A percentile compares a stretch with the other conserved stretches of the same genome.
Conservation (phyloP, 2,888 invertebrate genomes). For the Heteropelma amictum region DNA sequence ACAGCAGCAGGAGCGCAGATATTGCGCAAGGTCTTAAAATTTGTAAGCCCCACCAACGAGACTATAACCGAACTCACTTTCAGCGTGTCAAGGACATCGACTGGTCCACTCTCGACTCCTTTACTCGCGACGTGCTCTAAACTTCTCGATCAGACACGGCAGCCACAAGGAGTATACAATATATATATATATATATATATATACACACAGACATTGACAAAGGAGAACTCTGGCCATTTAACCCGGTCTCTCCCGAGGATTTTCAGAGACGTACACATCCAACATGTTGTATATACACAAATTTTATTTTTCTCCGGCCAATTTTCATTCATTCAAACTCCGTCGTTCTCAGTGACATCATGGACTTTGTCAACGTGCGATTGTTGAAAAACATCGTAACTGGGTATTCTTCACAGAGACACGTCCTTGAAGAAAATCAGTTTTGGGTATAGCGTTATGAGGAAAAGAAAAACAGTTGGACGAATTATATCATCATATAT, state of each 20-base stretch:
- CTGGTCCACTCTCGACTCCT: slow-evolving; percentile 50
- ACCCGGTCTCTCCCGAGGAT: neutral
- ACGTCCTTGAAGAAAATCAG: too few relatives aligned
- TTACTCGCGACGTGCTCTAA: slow-evolving; percentile 38
- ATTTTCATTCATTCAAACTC: too few relatives aligned
- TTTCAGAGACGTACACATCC: too few relatives aligned
- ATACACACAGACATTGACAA: neutral
- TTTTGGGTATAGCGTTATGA: too few relatives aligned
- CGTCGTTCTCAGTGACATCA: too few relatives aligned
- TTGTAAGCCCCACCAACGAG: slow-evolving; percentile 41
- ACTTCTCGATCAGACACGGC: slow-evolving; percentile 33
- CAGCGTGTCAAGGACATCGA: slow-evolving; percentile 73
- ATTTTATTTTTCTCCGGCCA: too few relatives aligned
- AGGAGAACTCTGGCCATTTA: neutral
- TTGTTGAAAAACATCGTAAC: too few relatives aligned
- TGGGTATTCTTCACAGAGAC: too few relatives aligned
- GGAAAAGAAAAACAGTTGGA: too few relatives aligned
- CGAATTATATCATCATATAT: too few relatives aligned
- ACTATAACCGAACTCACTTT: slow-evolving; percentile 67
- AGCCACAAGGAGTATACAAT: neutral
- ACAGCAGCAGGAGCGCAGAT: slow-evolving; percentile 28
- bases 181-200: neutral
- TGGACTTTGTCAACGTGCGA: too few relatives aligned
- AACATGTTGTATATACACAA: too few relatives aligned
- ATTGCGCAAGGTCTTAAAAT: slow-evolving; percentile 53